A percentile compares a stretch with the other conserved stretches of the same genome.
phyloP scores from a whole-genome alignment of 2,888 invertebrate species.

The Camptogramma bilineatum region DNA sequence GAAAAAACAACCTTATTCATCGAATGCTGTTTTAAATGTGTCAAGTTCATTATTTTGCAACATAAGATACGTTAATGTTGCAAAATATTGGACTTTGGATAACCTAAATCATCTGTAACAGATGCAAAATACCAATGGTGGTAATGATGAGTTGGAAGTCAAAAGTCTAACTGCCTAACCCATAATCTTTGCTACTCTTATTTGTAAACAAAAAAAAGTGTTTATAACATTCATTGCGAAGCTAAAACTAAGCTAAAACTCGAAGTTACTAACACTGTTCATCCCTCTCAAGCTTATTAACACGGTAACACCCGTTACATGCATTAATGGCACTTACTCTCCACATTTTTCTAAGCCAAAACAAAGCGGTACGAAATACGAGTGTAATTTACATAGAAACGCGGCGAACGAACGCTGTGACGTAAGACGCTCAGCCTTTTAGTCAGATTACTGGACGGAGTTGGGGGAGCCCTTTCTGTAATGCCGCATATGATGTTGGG shows the following conservation, averaged over 20 bases:
- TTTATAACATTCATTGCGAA: neutral
- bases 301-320: conserved; percentile 19
- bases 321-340: conserved; percentile 39
- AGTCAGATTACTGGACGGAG: conserved; percentile 59
- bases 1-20: too few relatives aligned
- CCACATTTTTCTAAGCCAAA: conserved; percentile 50
- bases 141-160: too few relatives aligned
- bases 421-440: conserved; percentile 58
- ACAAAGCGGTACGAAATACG: conserved; percentile 49
- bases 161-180: too few relatives aligned
- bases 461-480: conserved; percentile 18
- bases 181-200: too few relatives aligned
- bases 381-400: conserved; percentile 66
- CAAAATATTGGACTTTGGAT: too few relatives aligned
- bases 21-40: too few relatives aligned
- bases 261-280: neutral
- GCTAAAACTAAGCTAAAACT: neutral
- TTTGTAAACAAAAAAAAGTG: too few relatives aligned
- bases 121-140: too few relatives aligned
- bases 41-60: too few relatives aligned
- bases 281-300: conserved; percentile 7
- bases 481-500: too few relatives aligned
- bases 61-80: too few relatives aligned
- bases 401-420: conserved; percentile 54
- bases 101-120: too few relatives aligned